Evolutionary conservation across 1,140 invertebrate species (phyloP).

Genomic region (Pogonomyrmex barbatus): DNA sequence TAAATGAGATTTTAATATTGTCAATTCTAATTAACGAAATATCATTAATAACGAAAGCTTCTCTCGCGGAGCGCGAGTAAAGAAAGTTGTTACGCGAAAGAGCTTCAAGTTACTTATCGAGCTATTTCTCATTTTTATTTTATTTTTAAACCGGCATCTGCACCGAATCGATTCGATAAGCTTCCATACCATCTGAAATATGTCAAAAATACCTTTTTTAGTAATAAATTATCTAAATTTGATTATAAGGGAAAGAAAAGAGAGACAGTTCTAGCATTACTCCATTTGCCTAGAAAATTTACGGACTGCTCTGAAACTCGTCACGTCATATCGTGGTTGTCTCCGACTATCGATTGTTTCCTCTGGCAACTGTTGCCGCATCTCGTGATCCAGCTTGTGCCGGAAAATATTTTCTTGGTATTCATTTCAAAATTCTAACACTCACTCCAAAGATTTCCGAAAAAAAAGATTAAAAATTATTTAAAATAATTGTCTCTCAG

Average conservation of each 20-base stretch:
- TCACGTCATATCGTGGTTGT: conserved; percentile 49
- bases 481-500: background rate
- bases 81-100: background rate
- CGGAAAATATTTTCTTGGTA: conserved; percentile 21
- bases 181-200: background rate
- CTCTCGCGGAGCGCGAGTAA: background rate
- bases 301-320: conserved; percentile 19
- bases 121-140: conserved; percentile 7
- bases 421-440: background rate
- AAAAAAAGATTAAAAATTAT: background rate
- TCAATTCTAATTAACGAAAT: conserved; percentile 45
- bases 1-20: conserved; percentile 51
- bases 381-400: background rate
- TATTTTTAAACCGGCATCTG: background rate
- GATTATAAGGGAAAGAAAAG: background rate
- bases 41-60: conserved; percentile 46
- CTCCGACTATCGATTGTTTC: conserved; percentile 51
- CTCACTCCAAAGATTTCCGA: background rate
- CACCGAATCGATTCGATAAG: background rate
- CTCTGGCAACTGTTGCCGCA: conserved; percentile 50
- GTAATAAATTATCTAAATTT: conserved; percentile 27
- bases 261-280: conserved; percentile 20
- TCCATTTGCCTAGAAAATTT: conserved; percentile 53
- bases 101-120: background rate
- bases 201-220: background rate